Conservation (phyloP, 1,140 invertebrate genomes). For the Sinella curviseta region DNA sequence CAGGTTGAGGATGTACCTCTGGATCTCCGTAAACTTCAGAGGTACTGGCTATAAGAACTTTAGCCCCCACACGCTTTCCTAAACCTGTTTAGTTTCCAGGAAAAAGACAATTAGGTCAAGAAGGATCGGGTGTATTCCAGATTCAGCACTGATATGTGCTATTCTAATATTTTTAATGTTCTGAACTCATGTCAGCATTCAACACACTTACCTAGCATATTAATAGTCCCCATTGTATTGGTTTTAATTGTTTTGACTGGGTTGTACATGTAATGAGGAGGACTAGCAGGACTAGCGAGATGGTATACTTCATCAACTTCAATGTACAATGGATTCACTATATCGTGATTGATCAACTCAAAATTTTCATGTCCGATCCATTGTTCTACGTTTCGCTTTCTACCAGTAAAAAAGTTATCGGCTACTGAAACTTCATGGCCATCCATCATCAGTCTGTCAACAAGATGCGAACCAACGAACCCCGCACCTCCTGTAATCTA, state of each 20-base stretch:
- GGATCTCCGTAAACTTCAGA: conserved; percentile 99
- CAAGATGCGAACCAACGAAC: conserved; percentile 96
- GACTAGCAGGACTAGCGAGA: conserved; percentile 95
- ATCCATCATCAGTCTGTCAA: conserved; percentile 90
- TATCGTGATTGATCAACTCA: conserved; percentile 97
- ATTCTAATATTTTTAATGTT: not conserved
- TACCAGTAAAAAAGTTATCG: conserved; percentile 97
- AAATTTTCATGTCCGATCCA: conserved; percentile 99
- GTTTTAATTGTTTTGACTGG: conserved; percentile 99
- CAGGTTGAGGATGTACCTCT: conserved; percentile 91
- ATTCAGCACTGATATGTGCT: not conserved
- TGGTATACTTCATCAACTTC: conserved; percentile 99
- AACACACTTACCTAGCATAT: conserved; percentile 84
- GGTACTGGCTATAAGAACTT: conserved; percentile 93
- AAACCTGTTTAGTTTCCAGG: conserved; percentile 74
- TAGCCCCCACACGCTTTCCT: conserved; percentile 89
- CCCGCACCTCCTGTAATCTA: conserved; percentile 95
- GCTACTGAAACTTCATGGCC: conserved; percentile 98
- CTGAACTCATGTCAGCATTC: too few species aligned
- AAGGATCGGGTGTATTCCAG: too few species aligned
- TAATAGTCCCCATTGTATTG: conserved; percentile 98
- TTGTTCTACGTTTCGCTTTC: conserved; percentile 95
- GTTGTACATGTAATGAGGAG: conserved; percentile 99
- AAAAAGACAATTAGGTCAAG: too few species aligned
- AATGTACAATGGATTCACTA: conserved; percentile 95